Conservation (phyloP, 2,797 vertebrate species). For the Cetoscarus ocellatus region DNA sequence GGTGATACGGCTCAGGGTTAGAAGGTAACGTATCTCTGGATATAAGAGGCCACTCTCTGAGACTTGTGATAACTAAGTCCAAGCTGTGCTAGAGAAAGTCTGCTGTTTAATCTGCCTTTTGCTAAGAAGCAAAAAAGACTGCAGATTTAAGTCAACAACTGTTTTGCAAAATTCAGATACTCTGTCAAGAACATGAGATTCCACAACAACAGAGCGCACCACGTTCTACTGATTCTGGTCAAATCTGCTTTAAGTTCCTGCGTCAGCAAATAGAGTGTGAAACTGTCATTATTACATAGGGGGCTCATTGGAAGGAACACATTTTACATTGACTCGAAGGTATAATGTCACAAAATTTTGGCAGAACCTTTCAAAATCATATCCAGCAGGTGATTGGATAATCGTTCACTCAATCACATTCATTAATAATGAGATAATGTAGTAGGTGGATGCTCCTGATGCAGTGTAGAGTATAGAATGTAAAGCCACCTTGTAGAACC, state of each 20-base stretch:
- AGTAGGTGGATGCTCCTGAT: no score
- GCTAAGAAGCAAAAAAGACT: background rate
- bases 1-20: conserved; percentile 7
- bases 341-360: no score
- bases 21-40: conserved; percentile 1
- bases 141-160: background rate
- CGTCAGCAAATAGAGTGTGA: background rate
- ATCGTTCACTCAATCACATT: no score
- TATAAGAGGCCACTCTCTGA: background rate
- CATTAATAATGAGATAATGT: no score
- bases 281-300: no score
- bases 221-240: background rate
- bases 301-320: no score
- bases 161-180: background rate
- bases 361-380: no score
- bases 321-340: no score
- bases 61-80: background rate
- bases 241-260: background rate
- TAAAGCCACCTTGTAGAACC: no score
- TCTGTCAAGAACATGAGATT: background rate
- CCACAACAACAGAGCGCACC: background rate
- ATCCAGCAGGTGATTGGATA: no score
- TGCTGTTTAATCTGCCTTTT: background rate
- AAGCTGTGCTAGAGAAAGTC: background rate
- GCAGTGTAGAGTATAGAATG: no score